A percentile compares a stretch with the other conserved stretches of the same genome.
Evolutionary conservation across 2,888 invertebrate genomes (phyloP).

Genomic region (Eupelmus urozonus): DNA sequence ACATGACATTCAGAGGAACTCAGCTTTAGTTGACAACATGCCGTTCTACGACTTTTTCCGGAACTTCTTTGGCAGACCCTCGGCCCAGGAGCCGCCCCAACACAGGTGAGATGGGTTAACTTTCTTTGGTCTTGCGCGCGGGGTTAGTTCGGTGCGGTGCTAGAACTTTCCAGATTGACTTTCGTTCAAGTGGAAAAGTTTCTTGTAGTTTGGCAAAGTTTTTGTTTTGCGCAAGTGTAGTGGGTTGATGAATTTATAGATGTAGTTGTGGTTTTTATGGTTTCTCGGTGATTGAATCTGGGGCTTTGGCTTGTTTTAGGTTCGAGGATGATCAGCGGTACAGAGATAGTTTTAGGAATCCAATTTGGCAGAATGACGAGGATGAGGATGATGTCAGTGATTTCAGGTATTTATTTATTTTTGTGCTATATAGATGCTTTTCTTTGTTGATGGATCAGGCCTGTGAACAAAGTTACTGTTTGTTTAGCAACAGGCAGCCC

Average conservation of each 20-base stretch:
- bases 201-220: too few relatives aligned
- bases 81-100: slow-evolving; percentile 61
- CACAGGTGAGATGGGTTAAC: slow-evolving; percentile 62
- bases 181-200: neutral
- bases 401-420: slow-evolving; percentile 66
- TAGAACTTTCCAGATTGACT: slow-evolving; percentile 13
- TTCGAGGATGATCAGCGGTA: slow-evolving; percentile 60
- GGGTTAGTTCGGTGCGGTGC: too few relatives aligned
- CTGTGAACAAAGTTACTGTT: slow-evolving; percentile 20
- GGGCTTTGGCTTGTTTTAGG: slow-evolving; percentile 31
- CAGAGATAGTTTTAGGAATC: slow-evolving; percentile 70
- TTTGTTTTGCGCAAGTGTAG: too few relatives aligned
- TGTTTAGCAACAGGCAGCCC: slow-evolving; percentile 27
- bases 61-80: slow-evolving; percentile 64
- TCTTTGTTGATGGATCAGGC: neutral
- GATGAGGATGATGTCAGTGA: slow-evolving; percentile 70
- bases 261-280: neutral
- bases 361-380: slow-evolving; percentile 74
- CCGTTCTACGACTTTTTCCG: slow-evolving; percentile 68
- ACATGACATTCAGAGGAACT: slow-evolving; percentile 18
- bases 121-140: too few relatives aligned
- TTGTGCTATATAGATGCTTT: neutral
- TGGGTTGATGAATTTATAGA: too few relatives aligned
- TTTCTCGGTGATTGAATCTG: neutral
- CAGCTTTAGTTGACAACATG: slow-evolving; percentile 63